These are phyloP conservation scores for Elysia crispata DNA, from an alignment of 2,888 invertebrate species.

Conservation along the genomic window DNA sequence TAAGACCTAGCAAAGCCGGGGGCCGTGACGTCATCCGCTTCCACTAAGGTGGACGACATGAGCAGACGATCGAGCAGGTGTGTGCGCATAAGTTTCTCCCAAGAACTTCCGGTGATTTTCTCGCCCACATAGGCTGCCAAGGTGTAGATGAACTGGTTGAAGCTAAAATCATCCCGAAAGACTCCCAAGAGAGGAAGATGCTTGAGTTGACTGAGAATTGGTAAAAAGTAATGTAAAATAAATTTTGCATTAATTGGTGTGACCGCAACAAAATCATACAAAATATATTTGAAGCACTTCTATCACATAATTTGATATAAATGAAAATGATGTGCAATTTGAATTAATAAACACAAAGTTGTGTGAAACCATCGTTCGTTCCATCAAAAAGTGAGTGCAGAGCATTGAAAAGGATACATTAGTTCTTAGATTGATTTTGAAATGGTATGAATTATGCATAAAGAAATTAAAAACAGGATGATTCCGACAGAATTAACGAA, in stretches of 20 bases:
- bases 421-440: too few relatives aligned
- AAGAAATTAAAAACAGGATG: too few relatives aligned
- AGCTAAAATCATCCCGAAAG: constrained; percentile 52
- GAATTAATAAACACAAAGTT: too few relatives aligned
- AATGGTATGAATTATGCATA: too few relatives aligned
- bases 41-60: constrained; percentile 51
- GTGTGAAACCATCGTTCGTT: too few relatives aligned
- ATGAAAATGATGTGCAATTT: too few relatives aligned
- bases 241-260: too few relatives aligned
- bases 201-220: constrained; percentile 39
- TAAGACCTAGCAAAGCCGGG: constrained; percentile 55
- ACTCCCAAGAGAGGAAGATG: constrained; percentile 35
- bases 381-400: too few relatives aligned
- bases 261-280: too few relatives aligned
- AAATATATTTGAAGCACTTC: background rate
- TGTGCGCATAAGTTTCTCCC: constrained; percentile 54
- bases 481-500: too few relatives aligned
- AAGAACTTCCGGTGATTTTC: constrained; percentile 52
- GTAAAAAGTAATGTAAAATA: background rate
- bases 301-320: background rate
- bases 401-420: too few relatives aligned
- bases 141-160: constrained; percentile 59
- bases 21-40: constrained; percentile 18
- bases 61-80: constrained; percentile 55
- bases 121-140: constrained; percentile 56